These are phyloP conservation scores for Zygothrica quintamaculata DNA, from an alignment of 2,888 invertebrate species.

Conservation along the genomic window DNA sequence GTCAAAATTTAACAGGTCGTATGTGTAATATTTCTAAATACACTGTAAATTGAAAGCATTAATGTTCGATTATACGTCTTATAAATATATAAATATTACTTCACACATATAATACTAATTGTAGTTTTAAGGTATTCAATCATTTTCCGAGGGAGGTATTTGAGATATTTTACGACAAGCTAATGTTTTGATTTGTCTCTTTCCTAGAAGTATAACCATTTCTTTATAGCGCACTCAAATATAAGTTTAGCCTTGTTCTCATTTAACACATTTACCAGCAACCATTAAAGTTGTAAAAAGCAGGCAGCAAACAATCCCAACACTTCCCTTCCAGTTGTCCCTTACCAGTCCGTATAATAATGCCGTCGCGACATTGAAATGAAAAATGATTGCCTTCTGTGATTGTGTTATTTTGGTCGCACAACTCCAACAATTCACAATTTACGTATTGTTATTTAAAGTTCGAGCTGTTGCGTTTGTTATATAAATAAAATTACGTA, in stretches of 20 bases:
- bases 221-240: no score
- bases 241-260: no score
- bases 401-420: slow-evolving; percentile 26
- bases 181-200: no score
- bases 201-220: no score
- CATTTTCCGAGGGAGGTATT: no score
- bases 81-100: no score
- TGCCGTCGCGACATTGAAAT: slow-evolving; percentile 59
- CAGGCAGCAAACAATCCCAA: background rate
- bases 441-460: slow-evolving; percentile 41
- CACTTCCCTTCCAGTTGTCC: background rate
- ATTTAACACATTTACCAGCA: no score
- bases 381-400: slow-evolving; percentile 64
- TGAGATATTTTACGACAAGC: no score
- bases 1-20: slow-evolving; percentile 17
- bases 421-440: slow-evolving; percentile 29
- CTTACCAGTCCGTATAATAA: slow-evolving; percentile 17
- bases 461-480: slow-evolving; percentile 26
- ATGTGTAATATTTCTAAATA: slow-evolving; percentile 14
- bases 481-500: slow-evolving; percentile 56
- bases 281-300: no score
- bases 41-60: background rate
- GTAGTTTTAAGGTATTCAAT: no score
- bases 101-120: no score
- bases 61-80: no score